phyloP scores from a whole-genome alignment of 2,888 invertebrate genomes.

The Melinopterus prodromus region DNA sequence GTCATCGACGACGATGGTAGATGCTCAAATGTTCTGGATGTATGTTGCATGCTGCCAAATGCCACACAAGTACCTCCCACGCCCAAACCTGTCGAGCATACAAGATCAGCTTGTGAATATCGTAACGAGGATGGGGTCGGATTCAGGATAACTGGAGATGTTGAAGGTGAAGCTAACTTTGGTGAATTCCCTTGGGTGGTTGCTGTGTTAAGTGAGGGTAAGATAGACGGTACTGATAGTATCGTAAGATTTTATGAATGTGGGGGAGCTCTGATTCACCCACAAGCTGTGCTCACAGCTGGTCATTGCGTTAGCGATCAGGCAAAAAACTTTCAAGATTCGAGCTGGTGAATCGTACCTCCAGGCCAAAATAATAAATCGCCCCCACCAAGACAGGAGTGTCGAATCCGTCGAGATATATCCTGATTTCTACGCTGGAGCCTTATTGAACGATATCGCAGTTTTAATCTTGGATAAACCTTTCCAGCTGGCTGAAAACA shows the following conservation, averaged over 20 bases:
- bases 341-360: constrained; percentile 89
- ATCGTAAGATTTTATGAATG: constrained; percentile 62
- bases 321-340: constrained; percentile 55
- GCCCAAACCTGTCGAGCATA: constrained; percentile 58
- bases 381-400: constrained; percentile 71
- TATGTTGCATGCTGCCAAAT: constrained; percentile 69
- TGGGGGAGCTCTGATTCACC: constrained; percentile 83
- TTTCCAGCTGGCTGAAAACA: constrained; percentile 69
- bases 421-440: constrained; percentile 66
- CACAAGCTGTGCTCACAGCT: constrained; percentile 79
- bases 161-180: constrained; percentile 75
- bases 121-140: constrained; percentile 30
- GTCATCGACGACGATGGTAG: constrained; percentile 44
- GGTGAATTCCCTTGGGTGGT: constrained; percentile 90
- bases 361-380: constrained; percentile 74
- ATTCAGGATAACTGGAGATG: constrained; percentile 60
- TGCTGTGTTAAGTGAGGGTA: constrained; percentile 66
- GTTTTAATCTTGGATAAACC: constrained; percentile 69
- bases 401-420: constrained; percentile 64
- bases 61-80: constrained; percentile 54
- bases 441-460: constrained; percentile 74
- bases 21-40: constrained; percentile 65
- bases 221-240: constrained; percentile 40
- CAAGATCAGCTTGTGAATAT: constrained; percentile 66
- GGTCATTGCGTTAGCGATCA: constrained; percentile 73